These are phyloP conservation scores for Macropis europaea DNA, from an alignment of 2,888 invertebrate species.

Conservation along the genomic window DNA sequence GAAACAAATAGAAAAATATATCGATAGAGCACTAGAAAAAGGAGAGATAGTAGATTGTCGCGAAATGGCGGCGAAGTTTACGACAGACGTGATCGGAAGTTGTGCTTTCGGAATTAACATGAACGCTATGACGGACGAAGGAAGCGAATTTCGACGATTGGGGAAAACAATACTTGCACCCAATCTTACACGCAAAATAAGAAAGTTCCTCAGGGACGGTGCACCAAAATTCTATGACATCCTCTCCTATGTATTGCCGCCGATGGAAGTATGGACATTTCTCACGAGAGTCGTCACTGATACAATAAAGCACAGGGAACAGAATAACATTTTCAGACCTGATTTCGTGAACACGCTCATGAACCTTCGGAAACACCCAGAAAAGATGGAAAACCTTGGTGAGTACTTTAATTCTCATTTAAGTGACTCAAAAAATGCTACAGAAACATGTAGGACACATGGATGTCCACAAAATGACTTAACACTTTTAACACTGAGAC, in stretches of 20 bases:
- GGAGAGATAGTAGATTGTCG: constrained; percentile 52
- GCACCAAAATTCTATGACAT: constrained; percentile 58
- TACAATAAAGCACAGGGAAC: constrained; percentile 81
- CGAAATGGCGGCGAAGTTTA: constrained; percentile 75
- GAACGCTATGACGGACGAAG: constrained; percentile 70
- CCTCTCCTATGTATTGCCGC: constrained; percentile 39
- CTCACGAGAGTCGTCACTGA: too few relatives aligned
- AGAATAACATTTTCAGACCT: constrained; percentile 80
- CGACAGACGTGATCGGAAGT: constrained; percentile 78
- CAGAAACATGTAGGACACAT: too few relatives aligned
- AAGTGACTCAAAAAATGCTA: too few relatives aligned
- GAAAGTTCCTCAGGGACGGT: constrained; percentile 24
- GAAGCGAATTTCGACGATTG: constrained; percentile 74
- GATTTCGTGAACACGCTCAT: constrained; percentile 83
- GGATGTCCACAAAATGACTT: too few relatives aligned
- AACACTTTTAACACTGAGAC: too few relatives aligned
- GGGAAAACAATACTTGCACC: constrained; percentile 66
- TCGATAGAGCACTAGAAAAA: constrained; percentile 69
- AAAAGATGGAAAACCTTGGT: constrained; percentile 11
- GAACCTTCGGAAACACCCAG: constrained; percentile 79
- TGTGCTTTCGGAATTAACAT: constrained; percentile 78
- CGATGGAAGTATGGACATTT: constrained; percentile 56
- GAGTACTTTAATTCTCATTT: background rate
- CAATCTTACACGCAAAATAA: constrained; percentile 9
- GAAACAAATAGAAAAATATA: constrained; percentile 75